These are phyloP conservation scores for Pectinophora gossypiella DNA, from an alignment of 1,140 invertebrate genomes.

Conservation along the genomic window DNA sequence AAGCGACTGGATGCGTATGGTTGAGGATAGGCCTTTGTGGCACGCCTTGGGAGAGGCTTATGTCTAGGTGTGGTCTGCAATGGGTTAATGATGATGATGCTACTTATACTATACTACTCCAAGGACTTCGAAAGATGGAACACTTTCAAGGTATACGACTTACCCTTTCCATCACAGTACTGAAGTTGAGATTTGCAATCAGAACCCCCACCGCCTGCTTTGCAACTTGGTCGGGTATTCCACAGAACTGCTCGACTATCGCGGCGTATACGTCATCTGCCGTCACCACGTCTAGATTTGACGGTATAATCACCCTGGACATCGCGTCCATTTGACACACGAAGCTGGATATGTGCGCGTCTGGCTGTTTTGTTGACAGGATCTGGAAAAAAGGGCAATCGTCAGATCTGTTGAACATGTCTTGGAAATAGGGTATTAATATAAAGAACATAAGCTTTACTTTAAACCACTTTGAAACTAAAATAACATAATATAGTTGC, in stretches of 20 bases:
- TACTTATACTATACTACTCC: too few relatives aligned
- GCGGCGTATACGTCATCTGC: conserved; percentile 42
- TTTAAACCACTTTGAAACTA: too few relatives aligned
- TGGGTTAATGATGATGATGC: too few relatives aligned
- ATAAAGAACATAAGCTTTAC: too few relatives aligned
- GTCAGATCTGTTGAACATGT: background rate
- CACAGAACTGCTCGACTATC: conserved; percentile 61
- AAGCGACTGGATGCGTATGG: too few relatives aligned
- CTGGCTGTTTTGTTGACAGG: conserved; percentile 23
- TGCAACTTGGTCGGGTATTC: conserved; percentile 52
- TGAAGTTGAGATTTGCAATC: conserved; percentile 73
- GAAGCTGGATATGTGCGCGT: conserved; percentile 35
- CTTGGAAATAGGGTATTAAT: too few relatives aligned
- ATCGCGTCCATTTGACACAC: conserved; percentile 43
- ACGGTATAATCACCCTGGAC: conserved; percentile 30
- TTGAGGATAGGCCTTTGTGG: too few relatives aligned
- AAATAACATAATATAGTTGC: too few relatives aligned
- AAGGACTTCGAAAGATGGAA: too few relatives aligned
- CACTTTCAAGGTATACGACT: conserved; percentile 14
- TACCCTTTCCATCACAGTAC: conserved; percentile 72
- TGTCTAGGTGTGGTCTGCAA: too few relatives aligned
- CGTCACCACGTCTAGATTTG: conserved; percentile 34
- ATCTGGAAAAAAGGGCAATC: conserved; percentile 23
- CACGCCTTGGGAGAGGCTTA: too few relatives aligned
- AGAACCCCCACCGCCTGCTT: conserved; percentile 63